A percentile compares a stretch with the other conserved stretches of the same genome.
These are phyloP conservation scores for Parauchenoglanis ngamensis DNA, from an alignment of 2,797 vertebrate species.

Conservation along the genomic window DNA sequence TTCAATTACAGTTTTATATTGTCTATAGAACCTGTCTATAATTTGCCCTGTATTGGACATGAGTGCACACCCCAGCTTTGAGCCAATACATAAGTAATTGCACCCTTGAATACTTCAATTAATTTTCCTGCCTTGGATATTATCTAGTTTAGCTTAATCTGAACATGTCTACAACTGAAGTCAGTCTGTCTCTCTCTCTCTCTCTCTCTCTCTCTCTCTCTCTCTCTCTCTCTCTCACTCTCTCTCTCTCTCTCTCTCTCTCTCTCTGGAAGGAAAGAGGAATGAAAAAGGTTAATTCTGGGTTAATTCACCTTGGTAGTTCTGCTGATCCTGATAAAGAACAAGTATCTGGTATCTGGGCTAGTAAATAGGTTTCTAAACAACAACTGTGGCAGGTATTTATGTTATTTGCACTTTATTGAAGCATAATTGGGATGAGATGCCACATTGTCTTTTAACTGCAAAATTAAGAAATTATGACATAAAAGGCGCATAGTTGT, in stretches of 20 bases:
- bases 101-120: constrained; percentile 64
- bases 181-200: too few species aligned
- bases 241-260: not conserved
- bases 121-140: constrained; percentile 55
- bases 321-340: constrained; percentile 11
- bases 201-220: not conserved
- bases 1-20: not conserved
- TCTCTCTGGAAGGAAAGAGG: constrained; percentile 18
- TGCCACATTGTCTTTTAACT: not conserved
- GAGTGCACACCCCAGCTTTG: constrained; percentile 49
- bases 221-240: not conserved
- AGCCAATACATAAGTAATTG: constrained; percentile 63
- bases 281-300: constrained; percentile 19
- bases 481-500: not conserved
- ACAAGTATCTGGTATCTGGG: not conserved
- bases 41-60: constrained; percentile 63
- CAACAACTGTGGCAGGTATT: not conserved
- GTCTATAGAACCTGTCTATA: constrained; percentile 46
- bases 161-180: constrained; percentile 39
- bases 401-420: not conserved
- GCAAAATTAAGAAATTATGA: not conserved
- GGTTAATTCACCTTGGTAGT: constrained; percentile 31
- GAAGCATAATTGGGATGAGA: not conserved
- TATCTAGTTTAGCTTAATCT: constrained; percentile 61
- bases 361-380: not conserved